A percentile compares a stretch with the other conserved stretches of the same genome.
Conservation (phyloP, 2,797 vertebrate species). For the Dicrostonyx torquatus region DNA sequence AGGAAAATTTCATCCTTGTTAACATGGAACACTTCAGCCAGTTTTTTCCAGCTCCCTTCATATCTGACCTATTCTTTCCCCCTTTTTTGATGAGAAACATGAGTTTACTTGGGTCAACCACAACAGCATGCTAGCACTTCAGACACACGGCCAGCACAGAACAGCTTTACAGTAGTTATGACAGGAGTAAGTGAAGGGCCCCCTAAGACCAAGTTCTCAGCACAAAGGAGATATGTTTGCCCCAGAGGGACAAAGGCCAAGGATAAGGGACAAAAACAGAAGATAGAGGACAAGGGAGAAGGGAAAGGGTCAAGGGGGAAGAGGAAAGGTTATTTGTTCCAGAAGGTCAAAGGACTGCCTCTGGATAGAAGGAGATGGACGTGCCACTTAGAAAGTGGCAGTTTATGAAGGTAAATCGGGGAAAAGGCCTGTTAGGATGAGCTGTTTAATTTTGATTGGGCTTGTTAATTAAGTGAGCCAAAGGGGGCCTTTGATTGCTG, state of each 20-base stretch:
- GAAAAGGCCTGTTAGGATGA: background rate
- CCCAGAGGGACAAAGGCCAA: background rate
- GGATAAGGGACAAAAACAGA: background rate
- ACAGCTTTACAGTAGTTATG: background rate
- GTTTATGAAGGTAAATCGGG: background rate
- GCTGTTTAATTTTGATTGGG: background rate
- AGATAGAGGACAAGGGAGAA: background rate
- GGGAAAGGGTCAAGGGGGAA: background rate
- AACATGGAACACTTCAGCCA: background rate
- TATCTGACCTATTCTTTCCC: background rate
- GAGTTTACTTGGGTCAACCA: constrained; percentile 12
- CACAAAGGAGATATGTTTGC: background rate
- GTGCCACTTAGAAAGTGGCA: background rate
- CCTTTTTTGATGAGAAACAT: background rate
- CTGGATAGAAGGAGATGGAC: background rate
- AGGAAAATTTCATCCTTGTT: constrained; percentile 10
- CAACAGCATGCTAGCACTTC: background rate
- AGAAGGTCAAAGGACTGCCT: background rate
- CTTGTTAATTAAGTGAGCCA: background rate
- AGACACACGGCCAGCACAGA: background rate
- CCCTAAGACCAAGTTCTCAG: background rate
- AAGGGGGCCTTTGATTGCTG: background rate
- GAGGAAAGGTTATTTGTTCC: background rate
- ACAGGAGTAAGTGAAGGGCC: background rate
- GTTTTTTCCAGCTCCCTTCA: background rate